Conservation (phyloP, 2,797 vertebrate species). For the Sebastes elongatus region DNA sequence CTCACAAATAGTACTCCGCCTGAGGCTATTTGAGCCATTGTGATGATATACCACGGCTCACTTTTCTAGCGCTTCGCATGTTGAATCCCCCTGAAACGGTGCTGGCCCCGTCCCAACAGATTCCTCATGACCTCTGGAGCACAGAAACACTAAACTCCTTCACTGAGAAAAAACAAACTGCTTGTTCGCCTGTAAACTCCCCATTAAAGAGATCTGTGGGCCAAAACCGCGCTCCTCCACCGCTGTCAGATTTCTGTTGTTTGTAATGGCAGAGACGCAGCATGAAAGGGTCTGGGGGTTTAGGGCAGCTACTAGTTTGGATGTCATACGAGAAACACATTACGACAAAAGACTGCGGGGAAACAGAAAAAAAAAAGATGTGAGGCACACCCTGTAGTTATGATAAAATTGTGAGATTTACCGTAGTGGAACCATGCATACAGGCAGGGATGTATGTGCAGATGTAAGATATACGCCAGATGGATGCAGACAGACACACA, state of each 20-base stretch:
- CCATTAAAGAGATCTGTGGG: conserved; percentile 57
- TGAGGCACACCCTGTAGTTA: conserved; percentile 63
- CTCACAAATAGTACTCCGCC: conserved; percentile 53
- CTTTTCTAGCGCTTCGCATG: conserved; percentile 14
- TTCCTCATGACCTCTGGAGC: conserved; percentile 53
- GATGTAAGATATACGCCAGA: conserved; percentile 67
- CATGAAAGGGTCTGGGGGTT: conserved; percentile 67
- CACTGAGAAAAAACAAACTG: not conserved
- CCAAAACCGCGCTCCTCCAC: conserved; percentile 53
- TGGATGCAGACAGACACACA: conserved; percentile 55
- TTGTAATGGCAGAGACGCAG: conserved; percentile 52
- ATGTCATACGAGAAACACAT: conserved; percentile 57
- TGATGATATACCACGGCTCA: conserved; percentile 36
- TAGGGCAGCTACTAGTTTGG: conserved; percentile 71
- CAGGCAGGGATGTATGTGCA: conserved; percentile 49
- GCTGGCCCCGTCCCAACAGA: conserved; percentile 45
- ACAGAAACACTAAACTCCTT: conserved; percentile 48
- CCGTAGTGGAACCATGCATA: conserved; percentile 25
- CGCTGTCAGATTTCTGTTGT: conserved; percentile 59
- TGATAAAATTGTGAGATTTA: conserved; percentile 49
- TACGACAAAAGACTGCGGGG: conserved; percentile 50
- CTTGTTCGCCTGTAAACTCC: conserved; percentile 61
- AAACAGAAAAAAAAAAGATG: conserved; percentile 35
- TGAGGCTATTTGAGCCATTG: conserved; percentile 33
- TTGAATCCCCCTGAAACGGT: conserved; percentile 36